Evolutionary conservation across 2,113 vertebrate species (phyloP).

Genomic region (Cyphomyrus discorhynchus): DNA sequence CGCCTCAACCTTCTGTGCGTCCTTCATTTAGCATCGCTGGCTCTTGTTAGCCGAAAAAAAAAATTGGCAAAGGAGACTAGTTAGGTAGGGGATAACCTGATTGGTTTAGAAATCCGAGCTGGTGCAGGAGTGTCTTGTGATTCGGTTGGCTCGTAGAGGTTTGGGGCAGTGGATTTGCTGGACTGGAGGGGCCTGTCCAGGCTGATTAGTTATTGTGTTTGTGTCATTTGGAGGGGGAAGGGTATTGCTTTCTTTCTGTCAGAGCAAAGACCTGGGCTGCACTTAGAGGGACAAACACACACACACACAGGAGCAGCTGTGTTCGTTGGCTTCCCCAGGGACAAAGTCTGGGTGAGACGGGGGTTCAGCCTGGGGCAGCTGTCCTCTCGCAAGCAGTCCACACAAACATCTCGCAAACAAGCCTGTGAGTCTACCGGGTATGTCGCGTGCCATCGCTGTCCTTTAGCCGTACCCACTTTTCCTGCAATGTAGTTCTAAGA

Average conservation of each 20-base stretch:
- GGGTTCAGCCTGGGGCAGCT: slow-evolving; percentile 8
- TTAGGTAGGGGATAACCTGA: not conserved
- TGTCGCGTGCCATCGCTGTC: not conserved
- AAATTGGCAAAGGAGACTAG: not conserved
- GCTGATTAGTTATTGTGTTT: not conserved
- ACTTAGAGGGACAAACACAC: too few relatives aligned
- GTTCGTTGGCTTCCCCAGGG: not conserved
- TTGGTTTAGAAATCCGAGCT: not conserved
- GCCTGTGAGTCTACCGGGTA: not conserved
- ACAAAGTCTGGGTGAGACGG: not conserved
- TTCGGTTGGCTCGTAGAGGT: not conserved
- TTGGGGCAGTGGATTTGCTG: not conserved
- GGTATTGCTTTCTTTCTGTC: not conserved
- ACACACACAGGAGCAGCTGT: not conserved
- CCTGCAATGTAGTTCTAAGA: not conserved
- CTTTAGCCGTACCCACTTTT: not conserved
- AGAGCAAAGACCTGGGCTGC: not conserved
- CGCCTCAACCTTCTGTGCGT: not conserved
- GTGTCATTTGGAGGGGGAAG: not conserved
- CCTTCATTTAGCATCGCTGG: not conserved
- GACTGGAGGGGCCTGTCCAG: not conserved
- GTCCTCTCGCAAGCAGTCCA: not conserved
- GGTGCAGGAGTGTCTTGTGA: not conserved
- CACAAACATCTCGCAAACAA: not conserved
- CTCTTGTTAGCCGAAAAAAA: not conserved